Evolutionary conservation across 2,797 vertebrate genomes (phyloP), one percentile per base, ranked within the genome.

Genomic region (Tapera naevia): DNA sequence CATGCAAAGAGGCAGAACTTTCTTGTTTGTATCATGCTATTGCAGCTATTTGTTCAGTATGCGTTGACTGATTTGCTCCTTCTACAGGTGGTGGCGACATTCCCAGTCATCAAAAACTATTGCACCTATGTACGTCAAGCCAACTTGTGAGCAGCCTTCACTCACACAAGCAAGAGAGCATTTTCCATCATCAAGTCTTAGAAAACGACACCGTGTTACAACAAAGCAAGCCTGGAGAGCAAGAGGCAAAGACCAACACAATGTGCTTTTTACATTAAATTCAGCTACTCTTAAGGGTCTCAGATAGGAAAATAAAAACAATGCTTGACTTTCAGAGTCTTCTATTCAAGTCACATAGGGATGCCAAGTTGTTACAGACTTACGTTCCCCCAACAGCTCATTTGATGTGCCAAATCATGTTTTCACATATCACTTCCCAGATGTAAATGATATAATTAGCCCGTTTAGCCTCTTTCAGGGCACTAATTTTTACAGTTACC

Each of bases 51-150:
- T 62, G 22, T 50, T 69, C 28, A 48, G 28, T 45, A 25, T 62
- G 65, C 1, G 2, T 24, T n/a, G 48, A 76, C 11, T 16, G 56
- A 78, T 61, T 33, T 0, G 0, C 17, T 71, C 75, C 80, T 88
- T 64, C 50, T 57, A 7, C 21, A 51, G 27, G 46, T 4, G 11
- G 7, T 7, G 37, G 76, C 35, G 48, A 76, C 57, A 78, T 67
- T 74, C 46, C 24, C 9, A 51, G 35, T 14, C 41, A 50, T 70
- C 69, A 70, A 18, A 14, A 76, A 45, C 19, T 48, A 66, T 7
- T 64, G 39, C 17, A 33, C 9, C 2, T 4, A 15, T 4, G 5
- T 43, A 41, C 70, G 67, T 71, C 37, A 76, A 43, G 28, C 43
- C 53, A 62, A 15, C 16, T 4, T 54, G 56, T 8, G 13, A 50